A percentile compares a stretch with the other conserved stretches of the same genome.
phyloP scores from a whole-genome alignment of 2,888 invertebrate genomes.

The Eubasilissa splendida region DNA sequence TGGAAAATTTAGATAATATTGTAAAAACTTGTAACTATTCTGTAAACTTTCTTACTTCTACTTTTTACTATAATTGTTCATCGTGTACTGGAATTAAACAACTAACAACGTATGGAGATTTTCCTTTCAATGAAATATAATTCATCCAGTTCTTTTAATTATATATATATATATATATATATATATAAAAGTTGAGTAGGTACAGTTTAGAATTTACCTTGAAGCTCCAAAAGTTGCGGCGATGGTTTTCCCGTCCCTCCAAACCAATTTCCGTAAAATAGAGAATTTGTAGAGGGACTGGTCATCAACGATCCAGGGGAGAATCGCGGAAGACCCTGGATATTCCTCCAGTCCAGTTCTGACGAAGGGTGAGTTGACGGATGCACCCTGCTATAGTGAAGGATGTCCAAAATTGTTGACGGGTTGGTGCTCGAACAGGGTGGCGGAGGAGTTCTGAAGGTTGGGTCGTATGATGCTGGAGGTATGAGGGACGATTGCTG shows the following conservation, averaged over 20 bases:
- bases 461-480: conserved; percentile 8
- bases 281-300: conserved; percentile 48
- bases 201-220: conserved; percentile 69
- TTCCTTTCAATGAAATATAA: too few relatives aligned
- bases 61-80: too few relatives aligned
- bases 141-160: too few relatives aligned
- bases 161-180: too few relatives aligned
- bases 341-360: conserved; percentile 49
- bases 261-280: conserved; percentile 62
- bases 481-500: too few relatives aligned
- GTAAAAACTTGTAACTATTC: too few relatives aligned
- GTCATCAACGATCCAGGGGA: conserved; percentile 41
- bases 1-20: too few relatives aligned
- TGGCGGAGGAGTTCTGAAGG: conserved; percentile 48
- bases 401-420: conserved; percentile 53
- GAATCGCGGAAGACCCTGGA: conserved; percentile 43
- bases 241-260: conserved; percentile 63
- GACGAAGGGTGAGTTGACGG: conserved; percentile 11
- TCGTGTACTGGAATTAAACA: too few relatives aligned
- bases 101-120: too few relatives aligned
- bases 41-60: too few relatives aligned
- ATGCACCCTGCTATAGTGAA: conserved; percentile 48
- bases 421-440: conserved; percentile 30
- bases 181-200: too few relatives aligned
- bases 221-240: conserved; percentile 74